Evolutionary conservation across 2,888 invertebrate genomes (phyloP), one percentile per base, ranked within the genome.

Genomic region (Lasioglossum oenotherae): DNA sequence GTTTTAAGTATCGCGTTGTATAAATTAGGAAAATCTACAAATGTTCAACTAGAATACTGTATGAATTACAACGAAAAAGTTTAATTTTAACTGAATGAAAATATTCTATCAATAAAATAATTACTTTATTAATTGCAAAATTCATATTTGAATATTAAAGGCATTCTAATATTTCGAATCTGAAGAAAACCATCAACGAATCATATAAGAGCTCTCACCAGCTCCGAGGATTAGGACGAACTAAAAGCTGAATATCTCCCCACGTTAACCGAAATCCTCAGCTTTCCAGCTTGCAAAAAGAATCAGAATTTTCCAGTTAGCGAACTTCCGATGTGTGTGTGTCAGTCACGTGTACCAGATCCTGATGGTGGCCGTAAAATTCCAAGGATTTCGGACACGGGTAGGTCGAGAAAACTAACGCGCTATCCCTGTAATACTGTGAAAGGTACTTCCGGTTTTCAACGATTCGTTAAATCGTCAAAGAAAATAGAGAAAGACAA

Each of bases 281-380:
- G 60, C 60, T 64, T 64, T 31, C 2, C 60, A 14, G 12, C 16
- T 16, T 16, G 16, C n/a, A 67, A 67, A 67, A 67, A 3, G 35
- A 35, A 31, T 19, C 35, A 1, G 35, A 67, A 31, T 67, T 35
- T 67, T 35, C 67, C 64, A 35, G 31, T 67, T 67, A 35, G 31
- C 31, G 31, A 67, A 19, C 6, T 67, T 67, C 64, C 64, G 19
- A 67, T 35, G n/a, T n/a, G n/a, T n/a, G n/a, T n/a, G n/a, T n/a
- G 31, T 67, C 64, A 67, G 64, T 67, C 64, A 67, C 64, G 64
- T 67, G 64, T 67, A 35, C 64, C n/a, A 60, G 14, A 60, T 60
- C 60, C 60, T 31, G 31, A 16, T 5, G 27, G 60, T 6, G 27
- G 60, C 19, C 19, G 67, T 23, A 67, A 35, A 67, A 67, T 35